Conservation (phyloP, 2,113 vertebrate genomes). For the Calonectris borealis region DNA sequence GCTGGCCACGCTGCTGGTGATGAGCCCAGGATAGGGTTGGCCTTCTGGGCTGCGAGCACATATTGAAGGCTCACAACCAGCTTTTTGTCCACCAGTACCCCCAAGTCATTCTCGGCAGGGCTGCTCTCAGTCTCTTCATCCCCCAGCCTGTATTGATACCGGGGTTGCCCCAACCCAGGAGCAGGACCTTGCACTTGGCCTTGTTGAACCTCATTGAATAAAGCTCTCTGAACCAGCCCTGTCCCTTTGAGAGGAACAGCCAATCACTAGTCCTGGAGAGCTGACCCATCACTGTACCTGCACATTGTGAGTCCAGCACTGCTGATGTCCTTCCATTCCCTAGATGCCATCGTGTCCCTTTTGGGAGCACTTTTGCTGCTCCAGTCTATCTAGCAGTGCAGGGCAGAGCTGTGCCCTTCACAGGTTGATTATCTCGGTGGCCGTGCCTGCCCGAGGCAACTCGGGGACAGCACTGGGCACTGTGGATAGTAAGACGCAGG, state of each 20-base stretch:
- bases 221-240: background rate
- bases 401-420: slow-evolving; percentile 47
- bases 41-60: too few species aligned
- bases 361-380: background rate
- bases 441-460: slow-evolving; percentile 9
- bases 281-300: fast-evolving
- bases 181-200: too few species aligned
- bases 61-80: too few species aligned
- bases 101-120: too few species aligned
- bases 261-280: background rate
- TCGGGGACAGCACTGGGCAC: background rate
- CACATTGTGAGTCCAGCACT: fast-evolving
- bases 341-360: background rate
- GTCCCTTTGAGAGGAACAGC: background rate
- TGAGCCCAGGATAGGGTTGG: too few species aligned
- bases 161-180: too few species aligned
- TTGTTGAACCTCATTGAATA: background rate
- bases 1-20: too few species aligned
- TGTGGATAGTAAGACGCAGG: background rate
- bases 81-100: too few species aligned
- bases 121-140: too few species aligned
- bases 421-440: slow-evolving; percentile 4
- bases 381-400: background rate
- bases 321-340: background rate
- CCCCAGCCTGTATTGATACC: too few species aligned